Evolutionary conservation across 2,888 invertebrate species (phyloP), one percentile per base, ranked within the genome.

Genomic region (Pheosia tremula): DNA sequence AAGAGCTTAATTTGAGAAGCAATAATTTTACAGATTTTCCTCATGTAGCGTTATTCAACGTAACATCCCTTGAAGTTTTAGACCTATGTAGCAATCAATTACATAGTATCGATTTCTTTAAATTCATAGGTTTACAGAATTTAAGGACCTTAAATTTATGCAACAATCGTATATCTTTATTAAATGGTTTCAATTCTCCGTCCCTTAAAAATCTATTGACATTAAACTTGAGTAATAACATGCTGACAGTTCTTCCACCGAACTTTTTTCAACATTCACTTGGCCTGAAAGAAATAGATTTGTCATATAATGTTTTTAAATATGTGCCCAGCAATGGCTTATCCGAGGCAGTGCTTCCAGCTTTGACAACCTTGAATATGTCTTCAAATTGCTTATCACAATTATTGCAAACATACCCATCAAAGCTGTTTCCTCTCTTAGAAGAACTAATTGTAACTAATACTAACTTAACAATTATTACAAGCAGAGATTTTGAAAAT

Each of bases 401-500:
- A 78, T 96, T 97, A 71, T 95, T 97, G 81, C 96, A 96, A 76
- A 94, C 96, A 80, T 94, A 95, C 75, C 95, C 95, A 63, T 95
- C 95, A 50, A 96, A 96, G 77, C 94, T 95, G 77, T 97, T 97
- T 89, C 96, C 97, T 3, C 93, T 95, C n/a, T 91, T 97, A n/a
- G 96, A 97, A 85, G 97, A 97, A 86, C 94, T 97, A 60, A 96
- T 97, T 82, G 96, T 97, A 71, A 96, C 96, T 66, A 95, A 95
- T 54, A 97, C 98, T 7, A 98, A 98, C 83, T 93, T 98, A 58
- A 97, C 96, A 36, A 96, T 97, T 69, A 95, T 98, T 57, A 97
- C 97, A 0, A 97, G 97, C 72, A 97, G 96, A 82, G 98, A 98
- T 81, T 98, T 98, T 79, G 97, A 97, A 79, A 96, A 96, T 47